Evolutionary conservation across 2,888 invertebrate genomes (phyloP).

Genomic region (Nymphalis c-album): DNA sequence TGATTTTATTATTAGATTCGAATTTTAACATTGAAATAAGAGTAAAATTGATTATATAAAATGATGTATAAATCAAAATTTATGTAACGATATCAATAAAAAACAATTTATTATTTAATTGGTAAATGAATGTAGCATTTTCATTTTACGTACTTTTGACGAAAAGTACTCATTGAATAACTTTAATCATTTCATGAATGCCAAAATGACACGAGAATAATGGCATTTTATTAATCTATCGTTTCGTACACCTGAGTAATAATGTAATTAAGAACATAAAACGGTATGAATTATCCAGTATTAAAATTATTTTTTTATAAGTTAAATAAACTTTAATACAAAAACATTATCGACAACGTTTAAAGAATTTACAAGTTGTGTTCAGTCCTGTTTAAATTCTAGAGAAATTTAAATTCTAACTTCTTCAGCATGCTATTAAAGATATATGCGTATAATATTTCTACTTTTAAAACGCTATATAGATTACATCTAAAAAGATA

Average conservation of each 20-base stretch:
- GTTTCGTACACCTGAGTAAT: conserved; percentile 21
- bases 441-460: conserved; percentile 41
- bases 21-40: conserved; percentile 1
- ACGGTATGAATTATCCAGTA: too few species aligned
- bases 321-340: neutral
- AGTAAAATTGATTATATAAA: neutral
- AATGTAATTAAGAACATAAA: neutral
- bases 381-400: conserved; percentile 62
- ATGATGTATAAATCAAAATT: too few species aligned
- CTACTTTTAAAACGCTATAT: conserved; percentile 39
- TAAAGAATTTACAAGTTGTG: conserved; percentile 46
- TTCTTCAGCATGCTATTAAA: conserved; percentile 64
- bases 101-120: too few species aligned
- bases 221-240: conserved; percentile 57
- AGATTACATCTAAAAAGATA: conserved; percentile 41
- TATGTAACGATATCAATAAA: too few species aligned
- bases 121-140: too few species aligned
- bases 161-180: too few species aligned
- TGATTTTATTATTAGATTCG: too few species aligned
- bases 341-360: conserved; percentile 12
- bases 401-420: conserved; percentile 63
- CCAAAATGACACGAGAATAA: conserved; percentile 52
- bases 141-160: too few species aligned
- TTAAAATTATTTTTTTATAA: too few species aligned
- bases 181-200: conserved; percentile 23